Base-by-base conservation (phyloP, 1,140 invertebrate genomes). In the Pseudomyrmex sp. region DNA sequence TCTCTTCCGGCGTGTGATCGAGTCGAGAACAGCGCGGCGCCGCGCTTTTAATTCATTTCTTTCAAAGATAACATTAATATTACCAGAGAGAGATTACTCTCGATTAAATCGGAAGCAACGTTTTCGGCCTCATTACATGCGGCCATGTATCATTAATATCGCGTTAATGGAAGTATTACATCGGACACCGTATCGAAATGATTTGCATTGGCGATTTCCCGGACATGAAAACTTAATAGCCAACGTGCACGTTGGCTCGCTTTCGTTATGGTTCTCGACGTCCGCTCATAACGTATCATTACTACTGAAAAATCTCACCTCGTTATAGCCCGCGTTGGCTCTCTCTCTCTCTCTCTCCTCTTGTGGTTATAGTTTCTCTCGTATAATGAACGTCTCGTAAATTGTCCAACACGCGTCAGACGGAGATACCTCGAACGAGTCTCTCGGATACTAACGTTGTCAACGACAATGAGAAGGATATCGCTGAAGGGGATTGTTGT, bases 361-460 rank as follows among this genome's bases (percentile, higher is more conserved):
- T 62, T 18, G 23, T 5, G 10, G 52, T 23, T n/a, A 54, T 26
- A 69, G 52, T 35, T 35, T 9, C 56, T 20, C 48, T 52, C 26
- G 23, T 26, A 8, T 80, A 84, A 84, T 69, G 54, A 79, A 69
- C 54, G 74, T 62, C 54, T 62, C 65, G 54, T 84, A 84, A 69
- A 62, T 84, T 66, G 52, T 79, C 26, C 23, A 48, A 59, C 26
- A 52, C 20, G 54, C 68, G 58, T 73, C 56, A 44, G 35, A 23
- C 18, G 35, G 46, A 61, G 54, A 66, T 12, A 54, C 3, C 23
- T 2, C 59, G 20, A 77, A 13, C 46, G 23, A 44, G 10, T 52
- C 8, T 9, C 44, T 73, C 35, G 48, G n/a, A 12, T 13, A 9
- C 4, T n/a, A 44, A 73, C 9, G 12, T 46, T 72, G 18, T 65